Conservation (phyloP, 2,113 vertebrate genomes). For the Paramisgurnus dabryanus region DNA sequence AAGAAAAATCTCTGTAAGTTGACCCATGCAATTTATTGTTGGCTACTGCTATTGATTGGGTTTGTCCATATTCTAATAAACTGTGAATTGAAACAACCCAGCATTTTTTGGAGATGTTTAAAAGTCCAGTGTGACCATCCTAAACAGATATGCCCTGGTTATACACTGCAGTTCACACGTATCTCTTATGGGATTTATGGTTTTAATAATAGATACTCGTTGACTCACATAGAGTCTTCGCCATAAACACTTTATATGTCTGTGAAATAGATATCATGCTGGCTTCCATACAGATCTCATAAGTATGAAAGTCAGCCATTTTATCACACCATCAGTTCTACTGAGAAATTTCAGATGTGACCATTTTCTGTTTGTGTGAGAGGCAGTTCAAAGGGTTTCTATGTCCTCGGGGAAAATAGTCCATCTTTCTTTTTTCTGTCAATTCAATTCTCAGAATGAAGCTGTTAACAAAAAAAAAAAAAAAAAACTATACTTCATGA, state of each 20-base stretch:
- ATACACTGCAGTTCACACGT: not conserved
- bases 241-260: not conserved
- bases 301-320: constrained; percentile 2
- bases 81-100: too few species aligned
- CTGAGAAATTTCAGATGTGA: not conserved
- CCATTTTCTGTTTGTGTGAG: not conserved
- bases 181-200: constrained; percentile 1
- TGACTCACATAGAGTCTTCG: not conserved
- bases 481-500: not conserved
- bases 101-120: not conserved
- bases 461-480: not conserved
- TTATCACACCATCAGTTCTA: not conserved
- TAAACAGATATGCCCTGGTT: not conserved
- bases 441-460: not conserved
- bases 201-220: not conserved
- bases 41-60: too few species aligned
- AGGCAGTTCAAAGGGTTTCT: not conserved
- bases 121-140: not conserved
- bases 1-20: too few species aligned
- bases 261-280: not conserved
- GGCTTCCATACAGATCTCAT: not conserved
- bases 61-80: too few species aligned
- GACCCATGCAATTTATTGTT: too few species aligned
- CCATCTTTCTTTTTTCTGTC: constrained; percentile 6
- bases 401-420: constrained; percentile 1